Evolutionary conservation across 2,888 invertebrate genomes (phyloP), one percentile per base, ranked within the genome.

Genomic region (Fragum sueziense): DNA sequence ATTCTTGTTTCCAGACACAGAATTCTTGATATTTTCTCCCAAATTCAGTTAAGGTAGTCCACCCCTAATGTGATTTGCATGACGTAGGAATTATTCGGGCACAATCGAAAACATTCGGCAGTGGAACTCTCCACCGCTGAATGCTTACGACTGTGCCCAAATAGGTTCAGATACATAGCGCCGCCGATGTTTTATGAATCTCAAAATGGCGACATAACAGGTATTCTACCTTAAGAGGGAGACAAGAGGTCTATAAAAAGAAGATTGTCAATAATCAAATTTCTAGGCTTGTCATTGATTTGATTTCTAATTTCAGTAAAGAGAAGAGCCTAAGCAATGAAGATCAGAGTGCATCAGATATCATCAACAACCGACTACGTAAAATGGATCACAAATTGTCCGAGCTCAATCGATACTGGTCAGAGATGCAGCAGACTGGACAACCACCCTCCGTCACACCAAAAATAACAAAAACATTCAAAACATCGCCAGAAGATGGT

Each of bases 331-430:
- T 89, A 34, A 86, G 82, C 61, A 82, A 87, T 22, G 91, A 90
- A 71, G 90, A 91, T 70, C 89, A 90, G 70, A 87, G 87, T 33
- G 89, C 90, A 7, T 78, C 88, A 7, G 91, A 91, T 29, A 86
- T 86, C 33, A 88, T 92, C 29, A 87, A 85, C 52, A 86, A 79
- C 69, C 89, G 88, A 72, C 82, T 92, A 61, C 77, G 88, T n/a
- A 88, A 88, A 80, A 82, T 92, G 79, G 88, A 91, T 67, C 82
- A 87, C 52, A 89, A 88, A 71, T 86, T 91, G 74, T 80, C 82
- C 0, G 90, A 91, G 71, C 78, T 92, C 41, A 85, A 89, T 34
- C 80, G 84, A 11, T 89, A 88, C 68, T 92, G 92, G 92, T 80
- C 78, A 20, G 90, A 89, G 76, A 88, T 90, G 82, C 85, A 88